Evolutionary conservation across 2,113 vertebrate genomes (phyloP), one percentile per base, ranked within the genome.

Genomic region (Pelusios castaneus): DNA sequence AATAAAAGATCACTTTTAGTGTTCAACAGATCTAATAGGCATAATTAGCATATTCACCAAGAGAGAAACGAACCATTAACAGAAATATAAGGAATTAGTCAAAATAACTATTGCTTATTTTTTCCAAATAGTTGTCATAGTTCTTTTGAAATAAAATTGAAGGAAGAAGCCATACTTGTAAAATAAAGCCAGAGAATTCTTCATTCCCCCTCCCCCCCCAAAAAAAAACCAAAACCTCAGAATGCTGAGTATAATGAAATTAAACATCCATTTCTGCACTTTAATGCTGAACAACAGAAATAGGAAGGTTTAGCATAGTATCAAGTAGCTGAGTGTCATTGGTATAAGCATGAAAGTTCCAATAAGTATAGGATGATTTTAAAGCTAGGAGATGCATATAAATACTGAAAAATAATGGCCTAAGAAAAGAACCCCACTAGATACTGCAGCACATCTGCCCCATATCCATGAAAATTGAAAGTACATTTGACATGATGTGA

Each of bases 361-460:
- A 83, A 27, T 27, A 17, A 25, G 27, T 54, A 60, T 80, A 49
- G 58, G 80, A 6, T 11, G 31, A 29, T 21, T 38, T 10, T 55
- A 63, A 58, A 82, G n/a, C 3, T 31, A 80, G 80, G 77, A 41
- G 41, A 2, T 73, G 80, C 41, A 58, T 73, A 16, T 38, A 70
- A 60, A 70, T 70, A 70, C 63, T 70, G 63, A 70, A 47, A 87
- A 91, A 85, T 43, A 51, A 88, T 11, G 16, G 45, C 67, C 22
- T 76, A 70, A 95, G 67, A 43, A 51, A 82, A 75, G n/a, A 76
- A 45, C n/a, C 77, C 83, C n/a, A 5, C 6, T 31, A 88, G 88
- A 55, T 25, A 47, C 63, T 55, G 10, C 58, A 14, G 0, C 25
- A 3, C 60, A 29, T 85, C 87, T 82, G 56, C 75, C 80, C 55